Base-by-base conservation (phyloP, 2,797 vertebrate species). In the Balearica regulorum region DNA sequence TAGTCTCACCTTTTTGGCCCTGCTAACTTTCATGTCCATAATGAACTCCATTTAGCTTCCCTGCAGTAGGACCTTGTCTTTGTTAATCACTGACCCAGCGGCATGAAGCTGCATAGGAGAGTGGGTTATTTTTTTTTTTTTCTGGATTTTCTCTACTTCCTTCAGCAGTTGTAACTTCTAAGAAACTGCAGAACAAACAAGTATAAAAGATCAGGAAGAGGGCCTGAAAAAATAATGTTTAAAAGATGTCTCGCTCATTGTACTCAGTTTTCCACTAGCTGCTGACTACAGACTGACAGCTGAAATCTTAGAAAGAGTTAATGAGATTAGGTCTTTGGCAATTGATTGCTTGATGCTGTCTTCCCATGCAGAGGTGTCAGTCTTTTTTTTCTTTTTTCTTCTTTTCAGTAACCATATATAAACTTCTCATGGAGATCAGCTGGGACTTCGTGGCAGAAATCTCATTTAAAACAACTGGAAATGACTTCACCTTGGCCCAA, bases 11-110 rank as follows among this genome's bases (percentile, higher is more conserved):
- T 95, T 96, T 94, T 75, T 94, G 92, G 94, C 95, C 93, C 90
- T 66, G 54, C 81, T 85, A 88, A 95, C 96, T 97, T 96, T 96
- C 94, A 96, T 97, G 92, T 94, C 94, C 87, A 60, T 97, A 97
- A 97, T 97, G 96, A 97, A 97, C 97, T 97, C 96, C 93, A 97
- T 97, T 97, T 97, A 92, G 97, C 93, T 97, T 96, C 91, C 77
- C 58, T 94, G 86, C 76, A 93, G 89, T 83, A 97, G 86, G 86
- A 93, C 81, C 62, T 96, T 97, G 51, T 97, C 96, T 95, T 90
- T 89, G 75, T 97, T 96, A 95, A 96, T 97, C 96, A 97, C 80
- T 96, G 95, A 97, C 95, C 81, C 62, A 80, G 62, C 37, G 24
- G 60, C 28, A 16, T 66, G 93, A 89, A 95, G 91, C 95, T 88